These are phyloP conservation scores for Riparia riparia DNA, from an alignment of 2,113 vertebrate species.

Conservation along the genomic window DNA sequence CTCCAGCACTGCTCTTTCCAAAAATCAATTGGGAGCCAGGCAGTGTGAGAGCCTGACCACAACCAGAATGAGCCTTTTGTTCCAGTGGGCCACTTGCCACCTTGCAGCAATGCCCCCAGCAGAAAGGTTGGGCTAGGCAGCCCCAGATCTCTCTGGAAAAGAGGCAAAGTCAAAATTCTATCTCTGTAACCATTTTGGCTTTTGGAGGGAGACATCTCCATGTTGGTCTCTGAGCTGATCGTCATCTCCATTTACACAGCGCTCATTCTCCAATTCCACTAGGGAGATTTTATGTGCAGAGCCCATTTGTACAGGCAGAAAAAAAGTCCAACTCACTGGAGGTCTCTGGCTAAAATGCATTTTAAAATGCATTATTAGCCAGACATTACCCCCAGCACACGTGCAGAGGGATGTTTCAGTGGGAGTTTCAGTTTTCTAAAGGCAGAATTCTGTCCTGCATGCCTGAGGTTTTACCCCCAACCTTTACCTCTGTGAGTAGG, in stretches of 20 bases:
- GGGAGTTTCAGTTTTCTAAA: background rate
- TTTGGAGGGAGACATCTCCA: background rate
- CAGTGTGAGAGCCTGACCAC: rapidly evolving
- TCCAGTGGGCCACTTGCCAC: background rate
- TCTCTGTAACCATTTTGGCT: background rate
- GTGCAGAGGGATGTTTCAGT: rapidly evolving
- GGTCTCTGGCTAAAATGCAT: background rate
- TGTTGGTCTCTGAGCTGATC: background rate
- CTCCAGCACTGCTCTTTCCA: background rate
- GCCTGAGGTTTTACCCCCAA: background rate
- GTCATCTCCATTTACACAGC: rapidly evolving
- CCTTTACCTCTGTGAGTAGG: background rate
- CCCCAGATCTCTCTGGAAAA: background rate
- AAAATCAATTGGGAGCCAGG: background rate
- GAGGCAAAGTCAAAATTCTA: background rate
- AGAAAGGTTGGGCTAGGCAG: background rate
- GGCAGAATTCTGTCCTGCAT: background rate
- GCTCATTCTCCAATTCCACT: rapidly evolving
- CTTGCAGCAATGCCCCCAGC: background rate
- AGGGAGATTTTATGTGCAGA: background rate
- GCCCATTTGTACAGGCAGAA: background rate
- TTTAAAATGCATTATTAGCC: background rate
- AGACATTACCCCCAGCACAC: background rate
- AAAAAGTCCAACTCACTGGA: background rate
- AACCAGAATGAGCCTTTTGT: conserved; percentile 13